Evolutionary conservation across 1,140 invertebrate species (phyloP).

Genomic region (Lasaia peninsularis): DNA sequence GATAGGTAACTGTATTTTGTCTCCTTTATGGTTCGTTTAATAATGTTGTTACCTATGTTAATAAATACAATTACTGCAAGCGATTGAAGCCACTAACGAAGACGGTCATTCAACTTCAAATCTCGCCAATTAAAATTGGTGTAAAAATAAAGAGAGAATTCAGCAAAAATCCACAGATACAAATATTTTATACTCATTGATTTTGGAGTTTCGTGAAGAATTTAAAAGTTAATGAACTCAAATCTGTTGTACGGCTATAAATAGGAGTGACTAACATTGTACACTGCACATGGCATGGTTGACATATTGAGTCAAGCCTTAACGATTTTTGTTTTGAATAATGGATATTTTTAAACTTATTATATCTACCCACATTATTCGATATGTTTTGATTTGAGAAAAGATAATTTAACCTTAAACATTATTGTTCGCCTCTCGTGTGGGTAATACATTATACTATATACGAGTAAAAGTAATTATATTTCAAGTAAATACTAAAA

Average conservation of each 20-base stretch:
- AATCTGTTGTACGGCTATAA: slow-evolving; percentile 48
- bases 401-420: no score
- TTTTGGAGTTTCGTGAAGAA: slow-evolving; percentile 9
- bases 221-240: slow-evolving; percentile 44
- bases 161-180: not conserved
- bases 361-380: no score
- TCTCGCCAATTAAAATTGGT: slow-evolving; percentile 17
- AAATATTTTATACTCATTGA: not conserved
- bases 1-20: slow-evolving; percentile 20
- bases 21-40: slow-evolving; percentile 50
- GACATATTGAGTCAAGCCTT: slow-evolving; percentile 36
- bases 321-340: slow-evolving; percentile 1
- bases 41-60: slow-evolving; percentile 57
- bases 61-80: slow-evolving; percentile 62
- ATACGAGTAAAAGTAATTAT: no score
- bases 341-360: no score
- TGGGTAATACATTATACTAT: no score
- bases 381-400: no score
- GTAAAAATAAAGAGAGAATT: slow-evolving; percentile 8
- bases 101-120: slow-evolving; percentile 55
- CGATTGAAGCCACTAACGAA: slow-evolving; percentile 33
- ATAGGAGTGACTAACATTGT: slow-evolving; percentile 53
- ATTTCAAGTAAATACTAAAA: no score
- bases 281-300: slow-evolving; percentile 45
- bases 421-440: no score